Base-by-base conservation (phyloP, 2,113 vertebrate genomes). In the Oenanthe melanoleuca region DNA sequence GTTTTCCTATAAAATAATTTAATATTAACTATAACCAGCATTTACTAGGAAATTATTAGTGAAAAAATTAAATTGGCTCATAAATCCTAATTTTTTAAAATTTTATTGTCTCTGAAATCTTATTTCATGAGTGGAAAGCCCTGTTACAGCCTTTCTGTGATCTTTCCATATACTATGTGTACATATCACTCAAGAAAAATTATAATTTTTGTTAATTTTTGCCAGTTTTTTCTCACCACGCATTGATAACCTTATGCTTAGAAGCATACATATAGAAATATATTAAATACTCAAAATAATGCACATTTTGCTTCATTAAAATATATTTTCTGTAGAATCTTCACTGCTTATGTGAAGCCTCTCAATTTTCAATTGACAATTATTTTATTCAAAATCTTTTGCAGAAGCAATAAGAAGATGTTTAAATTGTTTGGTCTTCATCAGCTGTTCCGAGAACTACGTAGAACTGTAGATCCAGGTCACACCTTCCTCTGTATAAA, bases 391-490 rank as follows among this genome's bases (percentile, higher is more conserved):
- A 21, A 57, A 95, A 78, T 97, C 72, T 96, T 95, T 96, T 97
- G 44, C 97, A 99, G 98, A 97, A 98, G 97, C 94, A 99, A 99
- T 96, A 98, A 97, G 95, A 98, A 98, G 94, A 97, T 99, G 92
- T 99, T 99, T 97, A 98, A 99, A 93, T 88, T 97, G 16, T 99
- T 98, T 83, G 97, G 97, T 31, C 96, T 99, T 91, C 98, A 98
- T 56, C 96, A 98, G 40, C 94, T 98, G 85, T 97, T 99, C 91
- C 98, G 98, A 94, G 98, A 99, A 74, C 97, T 99, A 50, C 97
- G 97, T 69, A 98, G 97, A 80, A 98, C 97, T 15, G 88, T 95
- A 24, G 97, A 98, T 74, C 98, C 97, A 52, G 88, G 98, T 15
- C 97, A 98, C 59, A 93, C 97, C 19, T 99, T 99, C 95, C 97